Evolutionary conservation across 2,113 vertebrate species (phyloP).

Genomic region (Muscicapa adusta): DNA sequence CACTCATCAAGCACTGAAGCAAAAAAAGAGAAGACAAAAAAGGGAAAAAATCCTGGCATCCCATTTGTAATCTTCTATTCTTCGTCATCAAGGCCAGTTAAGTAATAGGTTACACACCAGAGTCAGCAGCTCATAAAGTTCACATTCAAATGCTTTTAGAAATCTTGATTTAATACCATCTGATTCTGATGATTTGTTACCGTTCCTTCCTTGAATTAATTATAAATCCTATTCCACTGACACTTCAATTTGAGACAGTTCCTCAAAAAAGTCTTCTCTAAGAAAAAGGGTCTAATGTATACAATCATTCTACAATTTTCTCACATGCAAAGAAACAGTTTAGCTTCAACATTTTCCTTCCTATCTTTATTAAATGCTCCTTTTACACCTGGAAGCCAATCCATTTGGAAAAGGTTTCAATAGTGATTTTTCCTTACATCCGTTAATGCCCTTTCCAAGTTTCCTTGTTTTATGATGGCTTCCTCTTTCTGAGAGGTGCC

Average conservation of each 20-base stretch:
- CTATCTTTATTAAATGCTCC: not conserved
- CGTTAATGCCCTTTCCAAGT: not conserved
- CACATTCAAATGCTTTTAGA: slow-evolving; percentile 56
- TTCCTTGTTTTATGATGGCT: not conserved
- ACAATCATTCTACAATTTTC: not conserved
- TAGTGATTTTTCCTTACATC: not conserved
- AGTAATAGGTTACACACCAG: slow-evolving; percentile 53
- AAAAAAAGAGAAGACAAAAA: not conserved
- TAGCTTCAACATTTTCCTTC: not conserved
- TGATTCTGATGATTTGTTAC: slow-evolving; percentile 50
- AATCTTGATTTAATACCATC: slow-evolving; percentile 58
- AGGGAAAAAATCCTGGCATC: not conserved
- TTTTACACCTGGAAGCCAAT: not conserved
- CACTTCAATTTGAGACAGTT: slow-evolving; percentile 56
- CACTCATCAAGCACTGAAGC: not conserved
- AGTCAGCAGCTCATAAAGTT: slow-evolving; percentile 41
- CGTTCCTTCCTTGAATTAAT: slow-evolving; percentile 57
- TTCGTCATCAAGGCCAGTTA: not conserved
- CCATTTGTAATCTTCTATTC: slow-evolving; percentile 31
- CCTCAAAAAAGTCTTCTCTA: not conserved
- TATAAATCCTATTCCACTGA: slow-evolving; percentile 48
- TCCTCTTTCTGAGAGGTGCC: not conserved
- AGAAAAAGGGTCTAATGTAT: not conserved
- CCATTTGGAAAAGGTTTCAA: not conserved
- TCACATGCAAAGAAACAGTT: not conserved